Base-by-base conservation (phyloP, 2,113 vertebrate genomes). In the Rhizomys pruinosus region DNA sequence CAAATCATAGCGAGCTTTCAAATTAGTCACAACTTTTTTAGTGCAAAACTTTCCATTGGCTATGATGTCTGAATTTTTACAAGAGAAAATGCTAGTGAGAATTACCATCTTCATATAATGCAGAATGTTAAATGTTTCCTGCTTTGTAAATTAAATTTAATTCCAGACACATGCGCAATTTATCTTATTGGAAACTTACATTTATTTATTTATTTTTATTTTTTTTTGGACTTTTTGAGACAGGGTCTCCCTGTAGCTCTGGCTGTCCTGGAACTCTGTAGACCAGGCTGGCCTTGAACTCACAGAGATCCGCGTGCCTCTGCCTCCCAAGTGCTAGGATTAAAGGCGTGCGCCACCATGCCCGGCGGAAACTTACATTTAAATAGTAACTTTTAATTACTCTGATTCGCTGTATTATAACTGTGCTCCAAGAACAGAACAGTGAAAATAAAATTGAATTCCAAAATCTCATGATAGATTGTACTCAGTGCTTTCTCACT, bases 61-160 rank as follows among this genome's bases (percentile, higher is more conserved):
- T 34, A 69, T 77, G 3, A 32, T 52, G 6, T 72, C 86, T 92
- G 55, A 57, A 42, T 42, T 89, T 89, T 52, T 59, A 37, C 2
- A 79, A 63, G 32, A 73, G 69, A 71, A 74, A 85, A 34, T 47
- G 34, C 27, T 61, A 37, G 42, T 87, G 37, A 73, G 5, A 7
- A 55, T 57, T 68, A 74, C 52, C n/a, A 47, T 27, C 7, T 32
- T 32, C 12, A 72, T 66, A 81, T 1, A 29, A 3, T 61, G 3
- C 12, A 82, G 93, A 92, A 82, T 90, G 16, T 16, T 92, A 79
- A 94, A 55, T 29, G 32, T 78, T 89, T 86, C 63, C 29, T 63
- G 42, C 92, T 52, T 73, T 25, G 61, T 37, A 20, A 90, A 3
- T 71, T 29, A 76, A 64, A 61, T 71, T 84, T 76, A 89, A 25